Evolutionary conservation across 2,113 vertebrate genomes (phyloP).

Genomic region (Pavo muticus): DNA sequence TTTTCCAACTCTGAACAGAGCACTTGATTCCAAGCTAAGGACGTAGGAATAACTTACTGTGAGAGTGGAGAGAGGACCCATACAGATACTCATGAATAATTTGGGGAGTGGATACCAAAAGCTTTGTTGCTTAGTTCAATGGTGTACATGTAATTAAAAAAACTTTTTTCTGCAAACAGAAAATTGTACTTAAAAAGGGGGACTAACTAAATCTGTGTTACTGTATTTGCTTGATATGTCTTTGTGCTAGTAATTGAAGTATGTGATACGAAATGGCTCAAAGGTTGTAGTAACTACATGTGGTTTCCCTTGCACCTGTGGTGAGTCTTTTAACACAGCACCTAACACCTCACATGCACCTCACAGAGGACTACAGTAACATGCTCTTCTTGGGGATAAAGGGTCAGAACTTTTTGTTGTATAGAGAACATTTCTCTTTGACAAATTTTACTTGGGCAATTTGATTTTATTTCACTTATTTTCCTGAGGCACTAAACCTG

Average conservation of each 20-base stretch:
- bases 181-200: not conserved
- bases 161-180: not conserved
- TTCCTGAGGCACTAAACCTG: constrained; percentile 7
- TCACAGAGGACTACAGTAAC: not conserved
- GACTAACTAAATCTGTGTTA: not conserved
- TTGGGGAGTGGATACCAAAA: not conserved
- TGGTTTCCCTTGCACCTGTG: not conserved
- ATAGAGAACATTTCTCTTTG: not conserved
- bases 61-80: not conserved
- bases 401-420: not conserved
- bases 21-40: not conserved
- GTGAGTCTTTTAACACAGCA: not conserved
- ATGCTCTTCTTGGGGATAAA: not conserved
- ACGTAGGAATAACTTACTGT: fast-evolving
- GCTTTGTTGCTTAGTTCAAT: not conserved
- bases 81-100: not conserved
- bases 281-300: fast-evolving
- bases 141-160: not conserved
- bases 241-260: not conserved
- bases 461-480: not conserved
- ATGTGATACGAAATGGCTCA: not conserved
- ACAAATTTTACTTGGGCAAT: not conserved
- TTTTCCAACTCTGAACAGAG: not conserved
- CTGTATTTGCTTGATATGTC: not conserved
- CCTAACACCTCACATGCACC: fast-evolving